phyloP scores from a whole-genome alignment of 2,113 vertebrate species.

The Nothocercus julius region DNA sequence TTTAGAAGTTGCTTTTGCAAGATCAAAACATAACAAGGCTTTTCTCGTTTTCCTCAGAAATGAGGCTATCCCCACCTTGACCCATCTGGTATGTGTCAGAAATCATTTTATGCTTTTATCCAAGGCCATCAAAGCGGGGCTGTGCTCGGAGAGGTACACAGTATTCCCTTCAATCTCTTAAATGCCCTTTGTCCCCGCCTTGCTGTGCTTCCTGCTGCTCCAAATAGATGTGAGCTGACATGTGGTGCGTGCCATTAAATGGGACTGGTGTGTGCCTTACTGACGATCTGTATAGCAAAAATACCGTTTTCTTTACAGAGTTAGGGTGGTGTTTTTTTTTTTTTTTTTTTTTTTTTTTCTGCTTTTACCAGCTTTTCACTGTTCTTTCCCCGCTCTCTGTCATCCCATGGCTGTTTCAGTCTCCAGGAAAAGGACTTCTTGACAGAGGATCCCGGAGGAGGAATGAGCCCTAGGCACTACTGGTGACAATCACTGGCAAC shows the following conservation, averaged over 20 bases:
- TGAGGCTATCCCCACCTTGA: neutral
- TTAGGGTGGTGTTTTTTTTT: no score
- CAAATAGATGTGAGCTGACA: neutral
- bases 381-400: neutral
- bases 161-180: neutral
- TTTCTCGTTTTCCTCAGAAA: neutral
- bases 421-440: neutral
- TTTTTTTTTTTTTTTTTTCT: neutral
- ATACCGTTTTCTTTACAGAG: accelerated
- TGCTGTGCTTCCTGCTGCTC: neutral
- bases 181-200: neutral
- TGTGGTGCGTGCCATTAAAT: neutral
- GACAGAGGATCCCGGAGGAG: neutral
- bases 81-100: neutral
- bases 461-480: neutral
- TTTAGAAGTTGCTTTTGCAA: neutral
- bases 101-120: neutral
- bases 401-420: neutral
- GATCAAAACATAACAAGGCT: neutral
- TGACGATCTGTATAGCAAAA: accelerated
- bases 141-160: accelerated
- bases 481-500: neutral
- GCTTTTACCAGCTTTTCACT: accelerated
- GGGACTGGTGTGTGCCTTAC: neutral
- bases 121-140: neutral